Percentiles rank a stretch among this genome's conserved stretches.
Conservation (phyloP, 2,113 vertebrate species). For the Anguilla japonica region DNA sequence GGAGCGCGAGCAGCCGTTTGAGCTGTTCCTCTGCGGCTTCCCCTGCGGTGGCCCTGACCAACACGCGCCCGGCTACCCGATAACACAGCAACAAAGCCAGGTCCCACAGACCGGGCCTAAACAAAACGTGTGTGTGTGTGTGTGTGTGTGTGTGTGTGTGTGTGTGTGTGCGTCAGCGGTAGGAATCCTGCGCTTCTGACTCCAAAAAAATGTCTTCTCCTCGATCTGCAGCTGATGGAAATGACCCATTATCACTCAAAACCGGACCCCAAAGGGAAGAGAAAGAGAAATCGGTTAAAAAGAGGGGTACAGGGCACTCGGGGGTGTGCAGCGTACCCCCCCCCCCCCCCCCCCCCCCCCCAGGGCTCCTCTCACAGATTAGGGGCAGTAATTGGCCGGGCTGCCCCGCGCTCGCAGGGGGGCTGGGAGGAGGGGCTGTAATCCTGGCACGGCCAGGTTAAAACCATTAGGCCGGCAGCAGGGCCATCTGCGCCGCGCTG, state of each 20-base stretch:
- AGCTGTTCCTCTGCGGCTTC: too few relatives aligned
- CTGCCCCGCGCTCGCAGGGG: background rate
- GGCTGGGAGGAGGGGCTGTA: slow-evolving; percentile 19
- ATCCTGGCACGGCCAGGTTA: slow-evolving; percentile 36
- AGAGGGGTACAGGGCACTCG: background rate
- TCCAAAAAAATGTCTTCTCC: too few relatives aligned
- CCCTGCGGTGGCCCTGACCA: too few relatives aligned
- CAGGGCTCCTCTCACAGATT: background rate
- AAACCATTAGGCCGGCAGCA: slow-evolving; percentile 38
- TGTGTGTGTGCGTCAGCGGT: background rate
- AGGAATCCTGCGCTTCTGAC: too few relatives aligned
- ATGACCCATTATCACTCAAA: too few relatives aligned
- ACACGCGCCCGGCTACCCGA: too few relatives aligned
- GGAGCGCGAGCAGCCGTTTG: too few relatives aligned
- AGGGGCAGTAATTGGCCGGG: background rate
- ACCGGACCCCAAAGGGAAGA: too few relatives aligned
- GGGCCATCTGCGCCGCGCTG: slow-evolving; percentile 41
- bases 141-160: background rate
- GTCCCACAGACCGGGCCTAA: too few relatives aligned
- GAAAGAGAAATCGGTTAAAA: background rate
- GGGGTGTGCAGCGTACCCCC: background rate
- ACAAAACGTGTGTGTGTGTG: background rate
- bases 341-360: background rate
- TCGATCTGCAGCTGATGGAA: too few relatives aligned
- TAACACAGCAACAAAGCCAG: too few relatives aligned